phyloP scores from a whole-genome alignment of 2,888 invertebrate species.

The Tortricodes alternella region DNA sequence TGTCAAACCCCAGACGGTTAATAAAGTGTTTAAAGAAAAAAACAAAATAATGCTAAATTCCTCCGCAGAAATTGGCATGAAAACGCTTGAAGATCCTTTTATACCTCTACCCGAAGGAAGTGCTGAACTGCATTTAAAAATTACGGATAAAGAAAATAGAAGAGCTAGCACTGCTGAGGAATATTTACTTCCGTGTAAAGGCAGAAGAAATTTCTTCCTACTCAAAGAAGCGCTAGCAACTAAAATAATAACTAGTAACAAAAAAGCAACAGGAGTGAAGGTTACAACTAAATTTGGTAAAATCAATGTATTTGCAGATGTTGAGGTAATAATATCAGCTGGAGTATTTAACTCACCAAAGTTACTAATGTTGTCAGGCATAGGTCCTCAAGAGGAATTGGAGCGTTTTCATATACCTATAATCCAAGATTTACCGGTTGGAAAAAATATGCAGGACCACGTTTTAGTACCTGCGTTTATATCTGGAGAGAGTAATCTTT shows the following conservation, averaged over 20 bases:
- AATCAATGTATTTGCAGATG: constrained; percentile 2
- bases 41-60: neutral
- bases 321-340: constrained; percentile 17
- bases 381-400: constrained; percentile 10
- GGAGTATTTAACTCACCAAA: constrained; percentile 20
- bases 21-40: constrained; percentile 51
- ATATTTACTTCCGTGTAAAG: constrained; percentile 7
- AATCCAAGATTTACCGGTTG: constrained; percentile 19
- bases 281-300: too few species aligned
- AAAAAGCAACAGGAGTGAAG: constrained; percentile 10
- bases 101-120: neutral
- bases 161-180: constrained; percentile 2
- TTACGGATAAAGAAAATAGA: neutral
- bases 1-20: constrained; percentile 50
- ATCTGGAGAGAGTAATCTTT: neutral
- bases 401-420: neutral
- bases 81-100: neutral
- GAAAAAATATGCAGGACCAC: constrained; percentile 14
- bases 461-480: neutral
- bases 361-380: constrained; percentile 17
- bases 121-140: neutral
- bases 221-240: constrained; percentile 11
- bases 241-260: constrained; percentile 4
- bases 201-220: constrained; percentile 3
- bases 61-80: constrained; percentile 1